A percentile compares a stretch with the other conserved stretches of the same genome.
Evolutionary conservation across 2,888 invertebrate species (phyloP).

Genomic region (Drosophila maculinotata): DNA sequence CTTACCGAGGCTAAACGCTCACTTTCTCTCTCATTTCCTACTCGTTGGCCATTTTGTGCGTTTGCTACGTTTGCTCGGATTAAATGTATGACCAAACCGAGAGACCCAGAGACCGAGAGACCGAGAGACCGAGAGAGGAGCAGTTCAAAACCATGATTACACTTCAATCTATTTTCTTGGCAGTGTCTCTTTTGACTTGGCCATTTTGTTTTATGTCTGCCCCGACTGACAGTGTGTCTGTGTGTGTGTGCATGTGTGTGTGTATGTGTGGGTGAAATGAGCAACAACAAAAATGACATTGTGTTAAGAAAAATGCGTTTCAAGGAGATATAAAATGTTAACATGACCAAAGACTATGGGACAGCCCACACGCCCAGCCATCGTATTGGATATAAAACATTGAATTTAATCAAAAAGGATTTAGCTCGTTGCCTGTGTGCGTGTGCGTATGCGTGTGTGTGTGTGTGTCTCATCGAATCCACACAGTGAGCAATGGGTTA

Average conservation of each 20-base stretch:
- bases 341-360: constrained; percentile 63
- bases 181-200: constrained; percentile 52
- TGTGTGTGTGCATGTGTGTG: constrained; percentile 9
- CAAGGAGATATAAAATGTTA: constrained; percentile 80
- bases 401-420: constrained; percentile 81
- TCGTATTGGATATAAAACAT: constrained; percentile 78
- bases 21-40: constrained; percentile 67
- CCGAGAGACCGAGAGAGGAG: no score
- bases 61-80: constrained; percentile 76
- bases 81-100: constrained; percentile 79
- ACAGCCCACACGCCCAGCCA: constrained; percentile 37
- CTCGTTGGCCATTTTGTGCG: constrained; percentile 71
- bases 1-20: constrained; percentile 51
- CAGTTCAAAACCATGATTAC: constrained; percentile 81
- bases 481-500: constrained; percentile 61
- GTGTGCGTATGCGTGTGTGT: constrained; percentile 26
- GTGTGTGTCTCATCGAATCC: constrained; percentile 13
- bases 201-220: constrained; percentile 77
- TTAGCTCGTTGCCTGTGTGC: constrained; percentile 50
- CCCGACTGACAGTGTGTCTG: background rate
- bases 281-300: constrained; percentile 50
- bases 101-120: no score
- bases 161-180: constrained; percentile 77
- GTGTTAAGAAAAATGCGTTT: constrained; percentile 76
- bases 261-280: constrained; percentile 36